Evolutionary conservation across 2,797 vertebrate genomes (phyloP).

Genomic region (Craterocephalus amniculus): DNA sequence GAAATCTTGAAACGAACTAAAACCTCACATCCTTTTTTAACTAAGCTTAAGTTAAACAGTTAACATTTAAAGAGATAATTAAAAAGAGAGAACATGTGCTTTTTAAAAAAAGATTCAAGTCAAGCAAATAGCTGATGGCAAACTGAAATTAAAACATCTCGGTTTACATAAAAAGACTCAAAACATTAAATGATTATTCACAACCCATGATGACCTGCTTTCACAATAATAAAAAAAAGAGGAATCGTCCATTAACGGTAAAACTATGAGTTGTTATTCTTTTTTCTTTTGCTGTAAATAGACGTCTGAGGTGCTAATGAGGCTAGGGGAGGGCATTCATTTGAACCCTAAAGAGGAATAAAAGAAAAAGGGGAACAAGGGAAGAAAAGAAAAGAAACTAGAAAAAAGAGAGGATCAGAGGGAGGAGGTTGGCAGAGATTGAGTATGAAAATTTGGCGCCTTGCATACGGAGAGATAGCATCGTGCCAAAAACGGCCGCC

Average conservation of each 20-base stretch:
- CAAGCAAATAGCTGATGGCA: constrained; percentile 27
- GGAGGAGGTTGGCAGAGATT: constrained; percentile 79
- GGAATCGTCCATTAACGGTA: constrained; percentile 66
- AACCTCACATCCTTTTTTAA: not conserved
- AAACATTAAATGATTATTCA: constrained; percentile 39
- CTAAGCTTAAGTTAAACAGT: not conserved
- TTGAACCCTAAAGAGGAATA: constrained; percentile 78
- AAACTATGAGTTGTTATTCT: constrained; percentile 77
- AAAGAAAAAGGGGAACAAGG: constrained; percentile 77
- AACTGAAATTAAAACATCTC: constrained; percentile 38
- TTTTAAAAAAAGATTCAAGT: constrained; percentile 28
- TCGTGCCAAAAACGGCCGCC: constrained; percentile 81
- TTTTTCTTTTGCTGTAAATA: constrained; percentile 76
- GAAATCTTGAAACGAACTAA: constrained; percentile 20
- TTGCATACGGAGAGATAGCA: constrained; percentile 75
- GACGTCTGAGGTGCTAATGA: constrained; percentile 77
- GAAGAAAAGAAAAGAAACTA: constrained; percentile 71
- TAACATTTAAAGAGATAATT: constrained; percentile 7
- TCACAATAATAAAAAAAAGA: constrained; percentile 45
- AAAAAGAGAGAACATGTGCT: constrained; percentile 4
- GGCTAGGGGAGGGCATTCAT: constrained; percentile 76
- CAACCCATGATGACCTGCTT: constrained; percentile 44
- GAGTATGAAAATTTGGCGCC: constrained; percentile 84
- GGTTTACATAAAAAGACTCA: constrained; percentile 8
- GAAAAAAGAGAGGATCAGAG: constrained; percentile 79